A percentile compares a stretch with the other conserved stretches of the same genome.
Conservation (phyloP, 2,888 invertebrate genomes). For the Epirrita christyi region DNA sequence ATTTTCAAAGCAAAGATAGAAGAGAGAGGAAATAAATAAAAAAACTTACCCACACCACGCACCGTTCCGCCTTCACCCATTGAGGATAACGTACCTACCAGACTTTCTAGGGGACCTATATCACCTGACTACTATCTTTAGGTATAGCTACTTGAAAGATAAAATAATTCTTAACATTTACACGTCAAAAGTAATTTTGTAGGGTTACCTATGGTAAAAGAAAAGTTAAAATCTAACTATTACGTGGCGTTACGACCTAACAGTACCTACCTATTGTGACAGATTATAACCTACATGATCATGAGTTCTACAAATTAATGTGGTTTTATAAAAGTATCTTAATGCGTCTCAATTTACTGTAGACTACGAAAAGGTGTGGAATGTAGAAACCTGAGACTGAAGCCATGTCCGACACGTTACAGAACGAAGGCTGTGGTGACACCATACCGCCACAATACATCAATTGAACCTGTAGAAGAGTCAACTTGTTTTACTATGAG, state of each 20-base stretch:
- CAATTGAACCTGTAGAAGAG: constrained; percentile 69
- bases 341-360: not conserved
- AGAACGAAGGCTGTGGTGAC: constrained; percentile 78
- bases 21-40: constrained; percentile 40
- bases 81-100: constrained; percentile 13
- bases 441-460: constrained; percentile 78
- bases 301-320: not conserved
- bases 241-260: not conserved
- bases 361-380: not conserved
- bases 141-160: not conserved
- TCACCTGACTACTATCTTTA: not conserved
- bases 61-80: constrained; percentile 56
- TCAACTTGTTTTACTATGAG: constrained; percentile 16
- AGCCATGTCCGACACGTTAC: constrained; percentile 77
- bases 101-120: not conserved
- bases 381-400: constrained; percentile 69
- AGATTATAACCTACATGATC: too few species aligned
- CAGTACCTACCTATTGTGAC: not conserved
- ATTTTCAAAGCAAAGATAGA: constrained; percentile 37
- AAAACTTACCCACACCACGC: constrained; percentile 82
- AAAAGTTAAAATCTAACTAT: not conserved
- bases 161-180: not conserved
- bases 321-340: too few species aligned
- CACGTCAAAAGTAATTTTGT: too few species aligned
- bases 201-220: not conserved